Base-by-base conservation (phyloP, 2,888 invertebrate species). In the Chymomyza procnemis region DNA sequence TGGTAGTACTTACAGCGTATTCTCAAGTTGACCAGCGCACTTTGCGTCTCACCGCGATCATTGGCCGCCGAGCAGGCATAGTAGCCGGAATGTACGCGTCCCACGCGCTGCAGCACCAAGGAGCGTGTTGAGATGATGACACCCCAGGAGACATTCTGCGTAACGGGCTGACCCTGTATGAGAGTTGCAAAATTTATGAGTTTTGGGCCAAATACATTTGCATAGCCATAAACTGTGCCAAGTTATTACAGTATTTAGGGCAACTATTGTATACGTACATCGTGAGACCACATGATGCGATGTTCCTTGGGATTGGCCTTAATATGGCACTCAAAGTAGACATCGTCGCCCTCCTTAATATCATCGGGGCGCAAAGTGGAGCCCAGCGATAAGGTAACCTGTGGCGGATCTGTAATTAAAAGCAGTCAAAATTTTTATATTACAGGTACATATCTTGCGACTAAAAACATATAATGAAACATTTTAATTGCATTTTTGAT, bases 121-220 rank as follows among this genome's bases (percentile, higher is more conserved):
- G 96, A 96, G 91, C 96, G 95, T 73, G 96, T 96, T 91, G 96
- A 97, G 89, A 97, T 95, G 85, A 97, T 96, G 77, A 97, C 93
- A 65, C 97, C 96, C 64, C 95, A 94, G 52, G 96, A 94, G 90
- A 95, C 93, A 90, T 97, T 97, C 91, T 97, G 96, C 74, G 94
- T 93, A 67, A 97, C 94, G 78, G 94, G 92, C 68, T 93, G 92
- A 48, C 95, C 95, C 96, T 97, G 91, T 5, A 2, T 2, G 34
- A 41, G 34, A 41, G 14, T 19, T 6, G 54, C 9, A 48, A 69
- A 71, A 59, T 57, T 70, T 68, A 46, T 16, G 4, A 60, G 19
- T 52, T 26, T 52, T n/a, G 50, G 55, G 61, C 65, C 50, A 30
- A 22, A 54, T 46, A 62, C 34, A 41, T 60, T 62, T 67, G 16